Base-by-base conservation (phyloP, 2,888 invertebrate species). In the Acleris holmiana region DNA sequence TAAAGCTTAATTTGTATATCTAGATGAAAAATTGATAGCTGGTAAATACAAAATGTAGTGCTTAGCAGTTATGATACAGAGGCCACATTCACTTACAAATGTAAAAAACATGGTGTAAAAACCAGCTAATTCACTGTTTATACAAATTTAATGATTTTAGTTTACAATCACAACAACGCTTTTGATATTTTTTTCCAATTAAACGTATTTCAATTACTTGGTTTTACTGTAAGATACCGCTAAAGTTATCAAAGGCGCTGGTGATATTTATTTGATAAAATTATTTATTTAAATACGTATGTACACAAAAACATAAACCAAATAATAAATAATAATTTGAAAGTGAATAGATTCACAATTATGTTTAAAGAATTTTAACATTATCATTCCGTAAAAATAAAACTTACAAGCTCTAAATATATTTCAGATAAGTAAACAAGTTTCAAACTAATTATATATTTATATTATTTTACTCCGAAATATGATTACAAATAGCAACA, bases 401-500 rank as follows among this genome's bases (percentile, higher is more conserved):
- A n/a, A 29, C 29, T 15, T 44, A n/a, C n/a, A 15, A 17, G 44
- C 10, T 35, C 13, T 13, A 4, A 35, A 44, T 44, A 44, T 17
- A 44, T 7, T 44, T 44, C 44, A 44, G 44, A 7, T 15, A 15
- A 44, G 6, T 44, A 29, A 29, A n/a, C 44, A 15, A n/a, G 44
- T 44, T 44, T 44, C 44, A 44, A 44, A 44, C 35, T 35, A 35
- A n/a, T 57, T 65, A 47, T 58, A 61, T 47, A 40, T 55, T 44
- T 46, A 50, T 53, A 56, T 25, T 44, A 35, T 21, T 65, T 55
- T 64, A 68, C 55, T 61, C 50, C 44, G 57, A 60, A 54, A 54
- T 59, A 59, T 61, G 61, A 55, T 72, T 73, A 74, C 66, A 71
- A 69, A 73, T 78, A 84, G 83, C 82, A 85, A 85, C 83, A 85